These are phyloP conservation scores for Perdita meconis DNA, from an alignment of 2,888 invertebrate species.

Conservation along the genomic window DNA sequence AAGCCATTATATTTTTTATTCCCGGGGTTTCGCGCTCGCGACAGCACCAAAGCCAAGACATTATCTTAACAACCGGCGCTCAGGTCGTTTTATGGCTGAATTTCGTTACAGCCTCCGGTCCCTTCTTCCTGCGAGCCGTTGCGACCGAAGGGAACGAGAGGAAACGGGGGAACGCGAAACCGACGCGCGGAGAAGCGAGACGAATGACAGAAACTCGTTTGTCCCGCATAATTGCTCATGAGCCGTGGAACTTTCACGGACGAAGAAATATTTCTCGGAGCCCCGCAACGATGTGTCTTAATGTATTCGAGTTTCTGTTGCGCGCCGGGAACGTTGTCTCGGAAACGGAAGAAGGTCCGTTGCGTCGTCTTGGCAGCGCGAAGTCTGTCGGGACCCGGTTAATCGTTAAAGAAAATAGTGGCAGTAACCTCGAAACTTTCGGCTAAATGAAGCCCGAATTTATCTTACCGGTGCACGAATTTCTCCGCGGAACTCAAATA, in stretches of 20 bases:
- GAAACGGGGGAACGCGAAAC: not conserved
- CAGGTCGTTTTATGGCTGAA: conserved; percentile 54
- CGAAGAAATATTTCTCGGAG: conserved; percentile 44
- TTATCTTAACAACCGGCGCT: conserved; percentile 61
- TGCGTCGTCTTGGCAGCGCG: too few relatives aligned
- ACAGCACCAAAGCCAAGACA: conserved; percentile 20
- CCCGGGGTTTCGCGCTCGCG: conserved; percentile 25
- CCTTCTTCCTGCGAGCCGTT: too few relatives aligned
- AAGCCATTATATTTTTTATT: conserved; percentile 65
- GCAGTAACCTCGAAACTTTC: conserved; percentile 3
- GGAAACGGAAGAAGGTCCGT: conserved; percentile 4
- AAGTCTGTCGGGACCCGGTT: conserved; percentile 16
- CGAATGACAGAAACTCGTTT: conserved; percentile 43
- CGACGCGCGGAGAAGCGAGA: conserved; percentile 6
- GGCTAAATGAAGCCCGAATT: conserved; percentile 11
- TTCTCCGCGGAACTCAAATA: conserved; percentile 7
- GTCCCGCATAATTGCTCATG: conserved; percentile 59
- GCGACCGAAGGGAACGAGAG: too few relatives aligned
- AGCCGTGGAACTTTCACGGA: conserved; percentile 44
- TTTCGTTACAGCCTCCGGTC: conserved; percentile 45
- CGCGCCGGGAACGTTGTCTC: not conserved
- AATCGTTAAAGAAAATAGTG: conserved; percentile 20
- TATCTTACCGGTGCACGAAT: not conserved
- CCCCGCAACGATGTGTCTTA: conserved; percentile 39
- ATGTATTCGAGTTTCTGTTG: conserved; percentile 34